phyloP scores from a whole-genome alignment of 2,113 vertebrate genomes.

The Boulengeromyrus knoepffleri region DNA sequence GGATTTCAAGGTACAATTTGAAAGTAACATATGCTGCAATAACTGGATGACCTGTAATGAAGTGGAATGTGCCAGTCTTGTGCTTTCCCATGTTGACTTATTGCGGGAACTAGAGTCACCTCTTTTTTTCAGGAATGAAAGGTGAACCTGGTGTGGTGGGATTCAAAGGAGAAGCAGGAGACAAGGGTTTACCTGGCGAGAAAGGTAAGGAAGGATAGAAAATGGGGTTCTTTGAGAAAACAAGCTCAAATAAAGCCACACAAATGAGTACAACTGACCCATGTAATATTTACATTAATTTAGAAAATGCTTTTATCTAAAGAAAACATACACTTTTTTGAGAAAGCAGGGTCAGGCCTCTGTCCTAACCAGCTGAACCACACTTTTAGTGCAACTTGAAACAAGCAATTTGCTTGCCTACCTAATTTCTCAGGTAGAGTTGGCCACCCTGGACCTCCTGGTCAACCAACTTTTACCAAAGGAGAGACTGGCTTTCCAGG shows the following conservation, averaged over 20 bases:
- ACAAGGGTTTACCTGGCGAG: conserved; percentile 75
- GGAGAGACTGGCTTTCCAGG: conserved; percentile 81
- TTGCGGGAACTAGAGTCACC: background rate
- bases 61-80: background rate
- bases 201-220: conserved; percentile 64
- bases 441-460: conserved; percentile 77
- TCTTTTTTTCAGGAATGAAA: conserved; percentile 67
- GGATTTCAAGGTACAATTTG: conserved; percentile 73
- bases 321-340: background rate
- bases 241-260: background rate
- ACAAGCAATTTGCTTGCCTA: background rate
- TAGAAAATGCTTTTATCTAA: background rate
- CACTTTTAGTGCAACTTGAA: background rate
- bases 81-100: background rate
- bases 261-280: background rate
- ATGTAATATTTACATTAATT: background rate
- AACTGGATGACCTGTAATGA: background rate
- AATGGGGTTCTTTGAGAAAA: background rate
- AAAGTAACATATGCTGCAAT: background rate
- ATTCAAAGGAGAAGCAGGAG: conserved; percentile 76
- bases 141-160: conserved; percentile 69
- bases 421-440: conserved; percentile 62
- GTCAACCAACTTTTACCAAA: conserved; percentile 65
- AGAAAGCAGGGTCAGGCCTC: background rate
- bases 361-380: background rate